Evolutionary conservation across 2,888 invertebrate species (phyloP), one percentile per base, ranked within the genome.

Genomic region (Ennomos quercinarius): DNA sequence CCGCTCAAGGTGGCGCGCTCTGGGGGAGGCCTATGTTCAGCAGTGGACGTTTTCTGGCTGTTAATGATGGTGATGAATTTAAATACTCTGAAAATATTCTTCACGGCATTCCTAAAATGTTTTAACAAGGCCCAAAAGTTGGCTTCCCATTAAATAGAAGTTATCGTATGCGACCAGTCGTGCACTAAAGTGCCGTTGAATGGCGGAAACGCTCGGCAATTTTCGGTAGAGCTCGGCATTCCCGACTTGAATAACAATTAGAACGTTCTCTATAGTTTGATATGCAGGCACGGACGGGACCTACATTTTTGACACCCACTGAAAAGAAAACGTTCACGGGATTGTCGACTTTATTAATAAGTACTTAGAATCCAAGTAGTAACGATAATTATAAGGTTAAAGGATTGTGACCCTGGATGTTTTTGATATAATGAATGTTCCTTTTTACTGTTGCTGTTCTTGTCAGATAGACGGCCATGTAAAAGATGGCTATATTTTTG

Each of bases 191-290:
- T 51, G 46, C 46, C 48, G 58, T 55, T 62, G 53, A 65, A 61
- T 63, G 50, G 60, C 67, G 61, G 55, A 52, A 64, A 50, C 52
- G 52, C 57, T 70, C 68, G 63, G 61, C 45, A 64, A 72, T 72
- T 67, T 72, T 74, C 67, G 67, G 61, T 35, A 61, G 55, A 51
- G 53, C 56, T 69, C 71, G 69, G 64, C 10, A 57, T 48, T 63
- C 64, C 65, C 57, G 73, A 66, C 73, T 72, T 70, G 76, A 78
- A 78, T 78, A 76, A 69, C 68, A 76, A 78, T 78, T 60, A 64
- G 45, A 42, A 13, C 47, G 63, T 56, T 36, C 35, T 58, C 47
- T 50, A 50, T 50, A 59, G 49, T 70, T 64, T 66, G 60, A 59
- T 52, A 63, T 74, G 67, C 71, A 74, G 70, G 74, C 70, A 74